Conservation (phyloP, 2,888 invertebrate species). For the Cecidostiba fungosa region DNA sequence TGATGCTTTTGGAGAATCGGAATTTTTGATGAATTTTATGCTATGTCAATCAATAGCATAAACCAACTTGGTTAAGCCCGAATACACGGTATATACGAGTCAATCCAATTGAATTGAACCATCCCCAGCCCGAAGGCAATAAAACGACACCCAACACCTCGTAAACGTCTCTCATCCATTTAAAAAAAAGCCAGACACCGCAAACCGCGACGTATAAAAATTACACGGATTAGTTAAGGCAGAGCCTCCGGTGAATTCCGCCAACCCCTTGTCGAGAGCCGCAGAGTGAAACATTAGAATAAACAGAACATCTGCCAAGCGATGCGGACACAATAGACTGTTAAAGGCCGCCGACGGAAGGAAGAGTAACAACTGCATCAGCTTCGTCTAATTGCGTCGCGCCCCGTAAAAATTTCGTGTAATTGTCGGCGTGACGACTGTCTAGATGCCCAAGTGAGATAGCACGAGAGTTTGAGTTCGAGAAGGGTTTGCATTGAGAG, state of each 20-base stretch:
- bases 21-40: background rate
- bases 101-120: conserved; percentile 17
- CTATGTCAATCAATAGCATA: background rate
- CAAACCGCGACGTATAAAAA: conserved; percentile 36
- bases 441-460: conserved; percentile 7
- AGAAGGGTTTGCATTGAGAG: conserved; percentile 26
- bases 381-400: conserved; percentile 55
- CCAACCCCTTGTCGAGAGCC: conserved; percentile 25
- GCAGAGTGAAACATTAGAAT: conserved; percentile 62
- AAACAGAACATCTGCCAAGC: conserved; percentile 58
- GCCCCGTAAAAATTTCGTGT: conserved; percentile 45
- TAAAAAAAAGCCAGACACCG: background rate
- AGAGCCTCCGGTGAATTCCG: background rate
- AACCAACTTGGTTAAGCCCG: background rate
- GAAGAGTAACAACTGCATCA: background rate
- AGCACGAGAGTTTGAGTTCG: background rate
- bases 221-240: conserved; percentile 59
- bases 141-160: conserved; percentile 30
- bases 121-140: background rate
- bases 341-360: conserved; percentile 40
- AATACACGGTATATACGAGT: background rate
- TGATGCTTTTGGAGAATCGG: background rate
- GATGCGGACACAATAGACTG: conserved; percentile 49
- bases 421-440: conserved; percentile 28
- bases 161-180: conserved; percentile 31